Conservation (phyloP, 2,888 invertebrate genomes). For the Linnaemya tessellans region DNA sequence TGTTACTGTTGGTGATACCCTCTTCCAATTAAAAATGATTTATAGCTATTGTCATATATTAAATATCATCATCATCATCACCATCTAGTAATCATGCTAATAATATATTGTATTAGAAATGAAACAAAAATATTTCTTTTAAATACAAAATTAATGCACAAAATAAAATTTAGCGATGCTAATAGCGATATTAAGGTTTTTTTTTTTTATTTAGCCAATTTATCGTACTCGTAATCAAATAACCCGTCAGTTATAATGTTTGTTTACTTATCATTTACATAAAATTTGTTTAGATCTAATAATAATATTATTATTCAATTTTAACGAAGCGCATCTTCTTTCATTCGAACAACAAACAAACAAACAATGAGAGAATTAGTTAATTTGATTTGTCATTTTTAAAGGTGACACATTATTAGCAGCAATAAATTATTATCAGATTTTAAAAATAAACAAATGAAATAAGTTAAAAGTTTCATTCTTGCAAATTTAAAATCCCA, state of each 20-base stretch:
- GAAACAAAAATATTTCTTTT: conserved; percentile 19
- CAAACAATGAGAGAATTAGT: background rate
- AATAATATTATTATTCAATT: conserved; percentile 41
- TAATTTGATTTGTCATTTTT: conserved; percentile 31
- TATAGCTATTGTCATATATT: conserved; percentile 17
- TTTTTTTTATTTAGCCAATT: conserved; percentile 1
- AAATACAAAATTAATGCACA: conserved; percentile 4
- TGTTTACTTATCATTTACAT: conserved; percentile 25
- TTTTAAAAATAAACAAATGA: conserved; percentile 55
- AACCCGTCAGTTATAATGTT: background rate
- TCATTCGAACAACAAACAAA: background rate
- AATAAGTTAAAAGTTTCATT: conserved; percentile 11
- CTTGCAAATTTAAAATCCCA: background rate
- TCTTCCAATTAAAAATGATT: conserved; percentile 25
- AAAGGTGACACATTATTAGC: conserved; percentile 51
- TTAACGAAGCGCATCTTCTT: conserved; percentile 39
- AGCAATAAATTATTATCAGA: conserved; percentile 39
- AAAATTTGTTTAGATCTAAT: conserved; percentile 32
- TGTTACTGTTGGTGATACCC: background rate
- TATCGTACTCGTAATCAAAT: conserved; percentile 12
- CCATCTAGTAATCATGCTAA: conserved; percentile 1
- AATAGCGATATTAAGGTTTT: conserved; percentile 14
- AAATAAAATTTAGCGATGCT: conserved; percentile 16
- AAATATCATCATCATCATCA: conserved; percentile 22
- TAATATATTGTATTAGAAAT: background rate